A percentile compares a stretch with the other conserved stretches of the same genome.
Conservation (phyloP, 2,888 invertebrate species). For the Nezara viridula region DNA sequence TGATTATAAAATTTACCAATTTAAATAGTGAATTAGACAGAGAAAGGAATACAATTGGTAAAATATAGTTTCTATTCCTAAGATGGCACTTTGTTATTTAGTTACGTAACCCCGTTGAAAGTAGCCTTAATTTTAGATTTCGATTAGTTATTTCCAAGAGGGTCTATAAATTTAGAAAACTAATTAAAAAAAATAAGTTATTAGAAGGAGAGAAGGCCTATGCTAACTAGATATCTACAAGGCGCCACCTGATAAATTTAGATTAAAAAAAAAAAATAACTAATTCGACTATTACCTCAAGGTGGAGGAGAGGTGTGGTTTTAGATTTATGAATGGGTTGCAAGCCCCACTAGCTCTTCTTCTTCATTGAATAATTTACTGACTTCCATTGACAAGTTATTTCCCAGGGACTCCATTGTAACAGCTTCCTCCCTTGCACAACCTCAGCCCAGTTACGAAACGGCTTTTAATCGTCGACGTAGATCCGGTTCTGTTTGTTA, state of each 20-base stretch:
- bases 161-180: not conserved
- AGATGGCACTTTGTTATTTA: not conserved
- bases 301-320: not conserved
- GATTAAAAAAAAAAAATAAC: not conserved
- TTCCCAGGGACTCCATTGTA: conserved; percentile 9
- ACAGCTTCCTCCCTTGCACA: conserved; percentile 49
- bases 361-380: not conserved
- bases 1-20: no score
- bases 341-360: not conserved
- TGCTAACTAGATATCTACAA: not conserved
- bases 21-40: no score
- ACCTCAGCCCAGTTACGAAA: not conserved
- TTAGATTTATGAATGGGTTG: not conserved
- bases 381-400: not conserved
- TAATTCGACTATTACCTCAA: not conserved
- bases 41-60: no score
- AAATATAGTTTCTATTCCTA: no score
- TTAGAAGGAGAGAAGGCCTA: not conserved
- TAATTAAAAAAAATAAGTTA: not conserved
- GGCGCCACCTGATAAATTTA: conserved; percentile 14
- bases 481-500: conserved; percentile 42
- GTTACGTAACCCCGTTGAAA: not conserved
- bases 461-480: not conserved
- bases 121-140: not conserved
- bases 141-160: not conserved